Conservation (phyloP, 2,888 invertebrate genomes). For the Coenonympha glycerion region DNA sequence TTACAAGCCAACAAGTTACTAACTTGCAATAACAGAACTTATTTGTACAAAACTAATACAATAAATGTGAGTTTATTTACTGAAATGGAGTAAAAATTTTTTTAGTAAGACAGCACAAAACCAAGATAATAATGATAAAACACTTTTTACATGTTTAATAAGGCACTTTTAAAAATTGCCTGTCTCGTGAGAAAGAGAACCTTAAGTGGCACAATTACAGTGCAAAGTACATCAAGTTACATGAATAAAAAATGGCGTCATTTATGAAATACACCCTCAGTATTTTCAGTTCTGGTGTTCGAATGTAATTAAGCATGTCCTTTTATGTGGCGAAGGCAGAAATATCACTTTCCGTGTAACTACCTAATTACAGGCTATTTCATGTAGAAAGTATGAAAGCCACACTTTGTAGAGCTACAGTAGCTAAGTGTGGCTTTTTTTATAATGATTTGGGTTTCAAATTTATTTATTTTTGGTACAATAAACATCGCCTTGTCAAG, state of each 20-base stretch:
- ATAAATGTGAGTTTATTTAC: too few species aligned
- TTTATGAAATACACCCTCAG: conserved; percentile 19
- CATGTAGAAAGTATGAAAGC: too few species aligned
- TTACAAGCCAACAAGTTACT: too few species aligned
- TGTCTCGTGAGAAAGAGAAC: conserved; percentile 12
- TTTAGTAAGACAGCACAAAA: background rate
- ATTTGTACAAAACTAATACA: too few species aligned
- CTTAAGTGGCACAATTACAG: conserved; percentile 24
- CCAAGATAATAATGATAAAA: conserved; percentile 4
- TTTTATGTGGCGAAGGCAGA: conserved; percentile 5
- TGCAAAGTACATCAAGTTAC: conserved; percentile 5
- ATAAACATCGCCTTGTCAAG: too few species aligned
- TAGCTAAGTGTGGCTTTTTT: background rate
- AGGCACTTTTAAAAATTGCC: conserved; percentile 15
- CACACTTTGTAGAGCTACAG: too few species aligned
- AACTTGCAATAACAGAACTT: too few species aligned
- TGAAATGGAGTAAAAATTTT: too few species aligned
- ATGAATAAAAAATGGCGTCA: conserved; percentile 25
- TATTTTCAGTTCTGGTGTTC: conserved; percentile 10
- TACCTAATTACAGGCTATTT: conserved; percentile 6
- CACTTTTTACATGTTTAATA: conserved; percentile 20
- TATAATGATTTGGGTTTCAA: background rate
- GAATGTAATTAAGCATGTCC: conserved; percentile 20
- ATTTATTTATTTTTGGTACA: background rate
- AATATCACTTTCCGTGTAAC: conserved; percentile 1